Evolutionary conservation across 2,888 invertebrate species (phyloP).

Genomic region (Leptura quadrifasciata): DNA sequence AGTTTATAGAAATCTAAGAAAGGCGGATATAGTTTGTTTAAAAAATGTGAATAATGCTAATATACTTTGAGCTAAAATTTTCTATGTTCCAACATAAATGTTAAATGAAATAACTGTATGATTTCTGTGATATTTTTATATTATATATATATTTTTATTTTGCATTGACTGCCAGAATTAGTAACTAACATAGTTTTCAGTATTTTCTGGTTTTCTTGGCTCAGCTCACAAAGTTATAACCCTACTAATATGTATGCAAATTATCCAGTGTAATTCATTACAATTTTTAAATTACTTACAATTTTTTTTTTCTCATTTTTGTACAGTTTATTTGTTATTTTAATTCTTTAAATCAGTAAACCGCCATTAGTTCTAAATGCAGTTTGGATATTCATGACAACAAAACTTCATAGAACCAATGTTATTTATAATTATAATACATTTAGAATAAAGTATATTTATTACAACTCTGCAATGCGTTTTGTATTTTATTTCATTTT

Average conservation of each 20-base stretch:
- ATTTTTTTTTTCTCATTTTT: too few relatives aligned
- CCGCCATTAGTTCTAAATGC: too few relatives aligned
- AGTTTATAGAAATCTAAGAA: too few relatives aligned
- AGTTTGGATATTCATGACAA: too few relatives aligned
- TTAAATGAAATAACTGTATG: neutral
- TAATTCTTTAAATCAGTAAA: too few relatives aligned
- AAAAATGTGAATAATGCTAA: too few relatives aligned
- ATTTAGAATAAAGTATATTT: neutral
- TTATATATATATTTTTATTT: neutral
- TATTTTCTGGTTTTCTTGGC: neutral
- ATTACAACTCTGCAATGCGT: constrained; percentile 44
- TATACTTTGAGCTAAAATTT: neutral
- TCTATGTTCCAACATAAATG: neutral
- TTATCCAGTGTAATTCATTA: neutral
- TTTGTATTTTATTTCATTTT: constrained; percentile 38
- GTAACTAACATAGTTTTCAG: neutral
- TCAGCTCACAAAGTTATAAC: neutral
- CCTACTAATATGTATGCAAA: neutral
- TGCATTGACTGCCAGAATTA: neutral
- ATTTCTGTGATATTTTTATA: neutral
- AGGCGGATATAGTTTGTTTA: too few relatives aligned
- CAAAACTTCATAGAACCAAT: neutral
- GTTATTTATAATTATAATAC: neutral
- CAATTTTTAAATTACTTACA: neutral
- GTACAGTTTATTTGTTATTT: too few relatives aligned